A percentile compares a stretch with the other conserved stretches of the same genome.
Conservation (phyloP, 2,888 invertebrate species). For the Scaptomyza polygonia region DNA sequence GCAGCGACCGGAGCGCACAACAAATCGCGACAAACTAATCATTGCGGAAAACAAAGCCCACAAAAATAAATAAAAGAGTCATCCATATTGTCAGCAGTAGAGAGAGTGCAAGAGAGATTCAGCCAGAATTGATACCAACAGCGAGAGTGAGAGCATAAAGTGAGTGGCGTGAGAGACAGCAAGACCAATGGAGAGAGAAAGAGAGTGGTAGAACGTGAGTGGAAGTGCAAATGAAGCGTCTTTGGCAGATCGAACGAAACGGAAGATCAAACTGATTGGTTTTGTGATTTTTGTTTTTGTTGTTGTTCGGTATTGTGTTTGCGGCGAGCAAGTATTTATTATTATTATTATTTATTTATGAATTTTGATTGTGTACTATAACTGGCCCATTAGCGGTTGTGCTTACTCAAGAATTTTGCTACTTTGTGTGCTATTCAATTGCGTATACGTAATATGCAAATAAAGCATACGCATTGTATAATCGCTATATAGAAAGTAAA, state of each 20-base stretch:
- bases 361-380: slow-evolving; percentile 36
- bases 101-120: slow-evolving; percentile 2
- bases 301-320: slow-evolving; percentile 19
- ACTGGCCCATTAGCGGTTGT: slow-evolving; percentile 34
- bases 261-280: slow-evolving; percentile 33
- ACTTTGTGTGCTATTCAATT: slow-evolving; percentile 8
- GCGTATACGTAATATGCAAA: slow-evolving; percentile 30
- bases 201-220: slow-evolving; percentile 30
- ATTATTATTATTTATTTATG: slow-evolving; percentile 56
- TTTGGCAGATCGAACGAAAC: slow-evolving; percentile 26
- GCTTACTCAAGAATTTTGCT: slow-evolving; percentile 33
- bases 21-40: slow-evolving; percentile 65
- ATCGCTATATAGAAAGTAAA: not conserved
- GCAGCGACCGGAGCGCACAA: slow-evolving; percentile 55
- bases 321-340: slow-evolving; percentile 43
- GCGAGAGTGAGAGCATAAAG: slow-evolving; percentile 16
- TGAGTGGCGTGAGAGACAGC: slow-evolving; percentile 35
- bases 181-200: slow-evolving; percentile 1
- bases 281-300: slow-evolving; percentile 6
- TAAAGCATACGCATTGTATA: slow-evolving; percentile 32
- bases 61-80: slow-evolving; percentile 32
- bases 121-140: slow-evolving; percentile 1
- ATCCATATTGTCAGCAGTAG: slow-evolving; percentile 35
- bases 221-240: slow-evolving; percentile 19
- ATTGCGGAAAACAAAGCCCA: slow-evolving; percentile 19